Percentiles rank a stretch among this genome's conserved stretches.
Evolutionary conservation across 2,797 vertebrate species (phyloP).

Genomic region (Lacerta bilineata): DNA sequence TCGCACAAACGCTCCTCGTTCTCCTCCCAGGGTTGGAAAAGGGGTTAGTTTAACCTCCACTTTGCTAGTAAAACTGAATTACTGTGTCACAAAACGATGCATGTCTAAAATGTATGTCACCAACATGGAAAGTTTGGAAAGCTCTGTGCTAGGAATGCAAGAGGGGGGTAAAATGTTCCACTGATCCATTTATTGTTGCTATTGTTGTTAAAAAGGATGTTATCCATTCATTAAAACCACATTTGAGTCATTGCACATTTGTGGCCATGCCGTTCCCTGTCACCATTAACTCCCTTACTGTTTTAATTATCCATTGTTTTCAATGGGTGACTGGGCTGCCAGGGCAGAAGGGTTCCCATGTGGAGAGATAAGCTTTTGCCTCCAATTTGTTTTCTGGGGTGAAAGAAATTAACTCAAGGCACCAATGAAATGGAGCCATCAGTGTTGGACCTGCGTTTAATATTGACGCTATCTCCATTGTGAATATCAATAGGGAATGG

Average conservation of each 20-base stretch:
- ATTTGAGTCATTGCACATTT: background rate
- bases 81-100: too few species aligned
- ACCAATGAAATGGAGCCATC: background rate
- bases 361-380: background rate
- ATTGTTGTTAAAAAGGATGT: background rate
- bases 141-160: too few species aligned
- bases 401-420: background rate
- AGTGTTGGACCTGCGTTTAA: too few species aligned
- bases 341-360: background rate
- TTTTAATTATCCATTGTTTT: background rate
- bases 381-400: background rate
- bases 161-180: background rate
- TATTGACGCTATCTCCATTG: too few species aligned
- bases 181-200: background rate
- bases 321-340: background rate
- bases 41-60: too few species aligned
- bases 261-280: background rate
- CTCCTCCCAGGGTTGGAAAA: too few species aligned
- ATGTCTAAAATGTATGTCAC: too few species aligned
- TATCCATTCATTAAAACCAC: background rate
- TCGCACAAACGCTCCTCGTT: too few species aligned
- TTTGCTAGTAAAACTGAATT: too few species aligned
- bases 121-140: too few species aligned
- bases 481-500: too few species aligned
- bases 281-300: background rate